A percentile compares a stretch with the other conserved stretches of the same genome.
phyloP scores from a whole-genome alignment of 2,113 vertebrate genomes.

The Coptodon bakossiorum region DNA sequence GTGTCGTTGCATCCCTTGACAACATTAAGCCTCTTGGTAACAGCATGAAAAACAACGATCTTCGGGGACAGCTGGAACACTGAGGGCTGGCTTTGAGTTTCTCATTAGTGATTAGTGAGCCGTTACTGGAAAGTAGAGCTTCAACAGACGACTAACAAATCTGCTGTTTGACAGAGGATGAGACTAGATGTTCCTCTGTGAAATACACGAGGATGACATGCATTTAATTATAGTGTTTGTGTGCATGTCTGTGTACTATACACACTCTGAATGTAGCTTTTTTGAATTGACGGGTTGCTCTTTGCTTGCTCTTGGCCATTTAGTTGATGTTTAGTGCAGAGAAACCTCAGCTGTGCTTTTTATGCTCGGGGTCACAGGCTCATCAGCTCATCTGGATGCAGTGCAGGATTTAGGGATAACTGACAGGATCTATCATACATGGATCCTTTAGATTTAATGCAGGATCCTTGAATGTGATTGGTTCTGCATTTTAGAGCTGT shows the following conservation, averaged over 20 bases:
- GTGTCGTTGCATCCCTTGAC: conserved; percentile 34
- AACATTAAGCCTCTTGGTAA: conserved; percentile 37
- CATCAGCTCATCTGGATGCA: not conserved
- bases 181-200: not conserved
- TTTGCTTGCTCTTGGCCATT: not conserved
- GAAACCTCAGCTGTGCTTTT: not conserved
- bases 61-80: not conserved
- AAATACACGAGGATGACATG: not conserved
- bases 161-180: not conserved
- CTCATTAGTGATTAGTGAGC: conserved; percentile 8
- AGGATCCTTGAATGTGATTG: not conserved
- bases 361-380: not conserved
- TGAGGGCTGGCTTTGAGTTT: not conserved
- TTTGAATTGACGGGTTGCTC: not conserved
- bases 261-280: not conserved
- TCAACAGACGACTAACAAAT: not conserved
- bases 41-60: conserved; percentile 58
- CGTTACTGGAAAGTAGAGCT: not conserved
- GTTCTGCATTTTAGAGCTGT: not conserved
- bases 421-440: not conserved
- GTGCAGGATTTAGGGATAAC: not conserved
- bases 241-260: not conserved
- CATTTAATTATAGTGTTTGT: not conserved
- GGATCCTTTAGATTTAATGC: not conserved
- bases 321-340: not conserved